These are phyloP conservation scores for Pseudomugil tenellus DNA, from an alignment of 2,797 vertebrate species.

Conservation along the genomic window DNA sequence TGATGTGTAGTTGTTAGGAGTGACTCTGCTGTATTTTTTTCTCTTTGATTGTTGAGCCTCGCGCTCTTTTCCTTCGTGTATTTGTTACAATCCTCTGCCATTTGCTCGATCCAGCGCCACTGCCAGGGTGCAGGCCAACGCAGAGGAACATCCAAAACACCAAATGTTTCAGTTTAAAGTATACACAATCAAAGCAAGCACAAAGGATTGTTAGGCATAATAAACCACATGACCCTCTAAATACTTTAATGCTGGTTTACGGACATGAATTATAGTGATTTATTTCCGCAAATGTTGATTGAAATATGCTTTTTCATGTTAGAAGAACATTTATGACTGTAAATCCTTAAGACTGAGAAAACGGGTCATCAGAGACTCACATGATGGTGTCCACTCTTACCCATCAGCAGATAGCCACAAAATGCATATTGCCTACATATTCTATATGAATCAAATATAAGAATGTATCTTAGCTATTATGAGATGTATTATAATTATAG, in stretches of 20 bases:
- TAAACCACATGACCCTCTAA: conserved; percentile 48
- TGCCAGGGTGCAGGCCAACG: conserved; percentile 36
- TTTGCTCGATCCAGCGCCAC: conserved; percentile 36
- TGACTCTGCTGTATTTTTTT: conserved; percentile 66
- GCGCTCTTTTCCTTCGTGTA: conserved; percentile 42
- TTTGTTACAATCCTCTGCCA: conserved; percentile 60
- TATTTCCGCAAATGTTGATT: conserved; percentile 43
- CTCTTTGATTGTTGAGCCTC: conserved; percentile 62
- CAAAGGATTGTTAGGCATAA: conserved; percentile 80
- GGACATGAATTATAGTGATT: conserved; percentile 31
- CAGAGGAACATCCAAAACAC: conserved; percentile 65
- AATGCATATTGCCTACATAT: conserved; percentile 75
- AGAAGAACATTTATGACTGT: conserved; percentile 46
- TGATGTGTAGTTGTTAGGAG: conserved; percentile 69
- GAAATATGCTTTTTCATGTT: conserved; percentile 43
- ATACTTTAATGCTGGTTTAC: conserved; percentile 43
- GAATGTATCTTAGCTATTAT: conserved; percentile 83
- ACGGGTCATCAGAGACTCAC: conserved; percentile 38
- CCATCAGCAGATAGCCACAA: conserved; percentile 69
- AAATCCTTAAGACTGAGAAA: conserved; percentile 59
- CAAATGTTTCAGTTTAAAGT: conserved; percentile 73
- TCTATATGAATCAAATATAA: conserved; percentile 76
- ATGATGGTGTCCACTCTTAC: conserved; percentile 51
- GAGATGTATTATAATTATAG: conserved; percentile 76
- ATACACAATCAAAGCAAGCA: conserved; percentile 81